phyloP scores from a whole-genome alignment of 2,113 vertebrate species.

The Mobula hypostoma region DNA sequence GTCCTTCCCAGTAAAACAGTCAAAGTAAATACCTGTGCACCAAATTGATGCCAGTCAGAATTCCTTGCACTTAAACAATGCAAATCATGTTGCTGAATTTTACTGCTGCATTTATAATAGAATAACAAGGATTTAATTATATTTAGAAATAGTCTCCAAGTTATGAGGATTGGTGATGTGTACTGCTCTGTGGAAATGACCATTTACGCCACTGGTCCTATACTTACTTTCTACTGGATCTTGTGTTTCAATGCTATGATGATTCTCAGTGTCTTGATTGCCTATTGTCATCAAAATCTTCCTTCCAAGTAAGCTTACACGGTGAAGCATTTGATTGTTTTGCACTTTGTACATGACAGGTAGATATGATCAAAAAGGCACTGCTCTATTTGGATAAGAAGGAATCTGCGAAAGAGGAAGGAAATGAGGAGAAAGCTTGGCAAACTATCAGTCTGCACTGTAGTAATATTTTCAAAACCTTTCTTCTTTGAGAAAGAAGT shows the following conservation, averaged over 20 bases:
- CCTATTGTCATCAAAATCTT: not conserved
- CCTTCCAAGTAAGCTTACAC: not conserved
- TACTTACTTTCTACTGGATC: not conserved
- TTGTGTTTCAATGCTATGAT: no score
- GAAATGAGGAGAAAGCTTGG: not conserved
- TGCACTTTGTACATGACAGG: not conserved
- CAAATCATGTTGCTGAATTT: no score
- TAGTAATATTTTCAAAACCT: not conserved
- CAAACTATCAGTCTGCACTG: not conserved
- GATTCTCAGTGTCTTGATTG: not conserved
- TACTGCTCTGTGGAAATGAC: no score
- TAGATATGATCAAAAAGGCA: not conserved
- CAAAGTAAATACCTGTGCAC: no score
- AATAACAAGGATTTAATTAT: no score
- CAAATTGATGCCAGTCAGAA: no score
- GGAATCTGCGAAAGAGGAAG: not conserved
- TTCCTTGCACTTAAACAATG: no score
- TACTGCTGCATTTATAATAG: no score
- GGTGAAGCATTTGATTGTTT: not conserved
- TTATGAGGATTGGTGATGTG: no score
- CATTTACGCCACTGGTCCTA: not conserved
- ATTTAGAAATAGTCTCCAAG: no score
- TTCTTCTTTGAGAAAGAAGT: not conserved
- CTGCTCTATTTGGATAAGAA: not conserved
- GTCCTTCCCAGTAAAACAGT: no score